Conservation (phyloP, 2,797 vertebrate species). For the Pteropus rufus region DNA sequence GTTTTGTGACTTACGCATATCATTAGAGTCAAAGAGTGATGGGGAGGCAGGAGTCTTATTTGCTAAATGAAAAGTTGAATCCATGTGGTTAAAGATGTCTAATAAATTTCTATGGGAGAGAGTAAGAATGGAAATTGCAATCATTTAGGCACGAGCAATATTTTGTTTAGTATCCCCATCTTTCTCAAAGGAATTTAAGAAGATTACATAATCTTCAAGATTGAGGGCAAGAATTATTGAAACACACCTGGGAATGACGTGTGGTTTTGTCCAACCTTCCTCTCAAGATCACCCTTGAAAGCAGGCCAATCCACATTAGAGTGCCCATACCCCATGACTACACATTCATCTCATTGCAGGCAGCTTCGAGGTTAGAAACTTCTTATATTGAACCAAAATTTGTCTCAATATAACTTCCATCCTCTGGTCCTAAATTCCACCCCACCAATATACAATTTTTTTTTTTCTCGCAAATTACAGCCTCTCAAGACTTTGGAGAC, state of each 20-base stretch:
- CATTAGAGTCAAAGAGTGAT: neutral
- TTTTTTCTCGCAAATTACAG: neutral
- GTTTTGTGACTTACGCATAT: neutral
- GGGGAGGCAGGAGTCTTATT: neutral
- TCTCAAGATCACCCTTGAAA: neutral
- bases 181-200: neutral
- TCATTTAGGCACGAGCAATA: neutral
- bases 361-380: neutral
- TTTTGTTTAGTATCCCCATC: neutral
- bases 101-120: neutral
- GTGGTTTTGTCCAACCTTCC: neutral
- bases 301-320: neutral
- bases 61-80: slow-evolving; percentile 29
- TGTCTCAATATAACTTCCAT: neutral
- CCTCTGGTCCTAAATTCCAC: neutral
- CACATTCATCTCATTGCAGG: neutral
- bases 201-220: slow-evolving; percentile 3
- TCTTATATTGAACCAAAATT: neutral
- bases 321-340: neutral
- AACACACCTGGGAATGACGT: neutral
- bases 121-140: neutral
- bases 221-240: neutral
- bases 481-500: neutral
- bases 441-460: neutral
- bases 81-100: neutral